Evolutionary conservation across 2,797 vertebrate genomes (phyloP).

Genomic region (Pseudochromis fuscus): DNA sequence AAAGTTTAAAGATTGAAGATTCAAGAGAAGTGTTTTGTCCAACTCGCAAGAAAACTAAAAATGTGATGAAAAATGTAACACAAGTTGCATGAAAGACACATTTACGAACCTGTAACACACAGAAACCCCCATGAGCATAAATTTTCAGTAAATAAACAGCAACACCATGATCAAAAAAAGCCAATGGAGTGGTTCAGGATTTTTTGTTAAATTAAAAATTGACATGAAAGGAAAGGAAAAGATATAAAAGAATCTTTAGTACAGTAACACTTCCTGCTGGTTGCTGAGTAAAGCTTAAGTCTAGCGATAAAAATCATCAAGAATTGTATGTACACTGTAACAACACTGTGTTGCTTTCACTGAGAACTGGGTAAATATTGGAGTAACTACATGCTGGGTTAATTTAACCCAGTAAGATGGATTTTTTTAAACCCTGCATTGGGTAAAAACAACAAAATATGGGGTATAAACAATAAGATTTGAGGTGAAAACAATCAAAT

Average conservation of each 20-base stretch:
- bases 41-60: conserved; percentile 3
- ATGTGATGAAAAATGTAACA: neutral
- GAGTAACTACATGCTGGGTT: too few species aligned
- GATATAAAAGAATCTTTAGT: too few species aligned
- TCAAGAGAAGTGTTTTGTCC: conserved; percentile 10
- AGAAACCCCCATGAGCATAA: neutral
- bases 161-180: too few species aligned
- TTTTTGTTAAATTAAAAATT: neutral
- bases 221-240: neutral
- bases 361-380: too few species aligned
- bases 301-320: neutral
- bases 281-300: too few species aligned
- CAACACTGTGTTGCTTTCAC: too few species aligned
- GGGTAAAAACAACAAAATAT: too few species aligned
- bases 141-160: neutral
- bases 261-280: too few species aligned
- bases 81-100: neutral
- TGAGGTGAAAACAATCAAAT: too few species aligned
- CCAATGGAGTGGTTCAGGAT: neutral
- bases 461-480: too few species aligned
- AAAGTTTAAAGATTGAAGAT: conserved; percentile 13
- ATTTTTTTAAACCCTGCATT: too few species aligned
- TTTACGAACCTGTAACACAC: neutral
- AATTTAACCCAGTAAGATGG: too few species aligned
- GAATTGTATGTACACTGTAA: neutral